Percentiles rank a stretch among this genome's conserved stretches.
Conservation (phyloP, 2,113 vertebrate species). For the Haliaeetus leucogaster region DNA sequence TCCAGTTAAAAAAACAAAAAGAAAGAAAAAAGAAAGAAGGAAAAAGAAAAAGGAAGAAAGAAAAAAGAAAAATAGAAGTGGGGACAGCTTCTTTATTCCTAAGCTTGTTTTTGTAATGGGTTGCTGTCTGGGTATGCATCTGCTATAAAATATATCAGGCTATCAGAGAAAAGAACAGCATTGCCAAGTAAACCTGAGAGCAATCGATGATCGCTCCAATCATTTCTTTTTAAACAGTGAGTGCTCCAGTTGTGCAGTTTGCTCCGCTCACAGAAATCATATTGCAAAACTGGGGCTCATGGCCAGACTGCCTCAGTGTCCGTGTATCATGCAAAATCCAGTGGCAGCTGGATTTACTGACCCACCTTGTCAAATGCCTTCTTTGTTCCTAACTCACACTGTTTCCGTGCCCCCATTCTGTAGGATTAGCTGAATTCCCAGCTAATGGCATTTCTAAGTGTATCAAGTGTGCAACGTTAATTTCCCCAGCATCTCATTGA, state of each 20-base stretch:
- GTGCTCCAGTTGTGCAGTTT: background rate
- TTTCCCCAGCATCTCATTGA: slow-evolving; percentile 59
- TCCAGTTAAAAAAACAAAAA: background rate
- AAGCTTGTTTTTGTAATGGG: background rate
- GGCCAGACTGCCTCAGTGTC: background rate
- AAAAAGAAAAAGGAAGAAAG: background rate
- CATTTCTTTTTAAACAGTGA: background rate
- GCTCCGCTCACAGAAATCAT: background rate
- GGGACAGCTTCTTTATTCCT: background rate
- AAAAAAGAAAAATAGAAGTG: background rate
- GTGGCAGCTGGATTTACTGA: background rate
- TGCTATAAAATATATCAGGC: background rate
- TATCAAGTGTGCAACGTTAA: slow-evolving; percentile 48
- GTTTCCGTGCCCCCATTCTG: background rate
- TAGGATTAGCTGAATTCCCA: slow-evolving; percentile 20
- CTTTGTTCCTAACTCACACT: background rate
- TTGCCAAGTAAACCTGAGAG: background rate
- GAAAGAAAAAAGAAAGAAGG: background rate
- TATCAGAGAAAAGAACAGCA: background rate
- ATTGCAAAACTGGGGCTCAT: background rate
- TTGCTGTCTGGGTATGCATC: background rate
- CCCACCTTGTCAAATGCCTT: background rate
- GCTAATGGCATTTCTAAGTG: slow-evolving; percentile 36
- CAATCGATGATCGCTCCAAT: background rate
- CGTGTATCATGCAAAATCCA: background rate